Conservation (phyloP, 2,888 invertebrate genomes). For the Spilarctia lutea region DNA sequence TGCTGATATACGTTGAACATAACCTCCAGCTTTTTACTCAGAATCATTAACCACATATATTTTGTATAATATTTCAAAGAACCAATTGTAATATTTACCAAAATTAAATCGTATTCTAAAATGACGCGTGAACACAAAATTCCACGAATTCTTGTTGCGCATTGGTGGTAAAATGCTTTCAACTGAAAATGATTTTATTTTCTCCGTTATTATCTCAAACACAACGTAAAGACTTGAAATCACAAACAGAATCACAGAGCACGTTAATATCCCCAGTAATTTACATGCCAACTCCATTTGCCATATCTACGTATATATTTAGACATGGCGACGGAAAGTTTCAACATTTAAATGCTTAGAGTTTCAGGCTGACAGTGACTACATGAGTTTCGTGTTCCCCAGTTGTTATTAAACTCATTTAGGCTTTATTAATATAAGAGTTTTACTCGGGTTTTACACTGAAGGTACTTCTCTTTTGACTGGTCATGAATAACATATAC, state of each 20-base stretch:
- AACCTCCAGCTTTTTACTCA: no score
- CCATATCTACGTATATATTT: conserved; percentile 18
- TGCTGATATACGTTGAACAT: no score
- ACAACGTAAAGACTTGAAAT: conserved; percentile 9
- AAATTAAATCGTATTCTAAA: neutral
- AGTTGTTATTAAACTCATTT: conserved; percentile 43
- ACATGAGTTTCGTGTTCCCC: conserved; percentile 25
- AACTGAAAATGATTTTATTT: neutral
- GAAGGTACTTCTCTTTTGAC: neutral
- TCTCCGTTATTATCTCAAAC: conserved; percentile 6
- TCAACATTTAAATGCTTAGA: conserved; percentile 34
- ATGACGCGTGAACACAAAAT: neutral
- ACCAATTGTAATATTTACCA: no score
- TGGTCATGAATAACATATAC: no score
- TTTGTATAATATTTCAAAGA: no score
- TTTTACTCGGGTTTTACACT: conserved; percentile 6
- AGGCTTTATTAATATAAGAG: conserved; percentile 39
- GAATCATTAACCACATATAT: no score
- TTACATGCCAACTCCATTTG: conserved; percentile 25
- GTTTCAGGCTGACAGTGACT: conserved; percentile 20
- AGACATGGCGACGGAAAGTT: conserved; percentile 36
- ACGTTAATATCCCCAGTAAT: conserved; percentile 28
- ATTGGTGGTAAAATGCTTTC: neutral
- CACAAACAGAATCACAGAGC: conserved; percentile 15
- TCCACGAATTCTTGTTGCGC: neutral